A percentile compares a stretch with the other conserved stretches of the same genome.
Conservation (phyloP, 2,113 vertebrate genomes). For the Lagopus leucura region DNA sequence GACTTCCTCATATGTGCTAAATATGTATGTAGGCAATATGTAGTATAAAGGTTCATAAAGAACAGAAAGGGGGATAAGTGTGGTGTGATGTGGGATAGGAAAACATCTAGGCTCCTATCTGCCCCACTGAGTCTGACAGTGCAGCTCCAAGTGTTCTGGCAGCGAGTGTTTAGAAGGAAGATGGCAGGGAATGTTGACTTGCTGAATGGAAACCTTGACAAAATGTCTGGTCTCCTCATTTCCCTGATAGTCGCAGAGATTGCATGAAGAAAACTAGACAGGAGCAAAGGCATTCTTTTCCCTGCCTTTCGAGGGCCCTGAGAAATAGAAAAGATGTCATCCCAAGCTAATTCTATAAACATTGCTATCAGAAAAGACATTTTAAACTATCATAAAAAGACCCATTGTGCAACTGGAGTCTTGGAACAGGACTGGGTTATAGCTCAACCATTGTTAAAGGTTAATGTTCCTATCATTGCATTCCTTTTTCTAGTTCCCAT, state of each 20-base stretch:
- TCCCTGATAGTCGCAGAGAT: neutral
- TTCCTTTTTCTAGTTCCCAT: constrained; percentile 65
- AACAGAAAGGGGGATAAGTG: neutral
- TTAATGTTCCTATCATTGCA: constrained; percentile 58
- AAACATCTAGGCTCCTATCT: neutral
- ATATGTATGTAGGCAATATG: accelerated
- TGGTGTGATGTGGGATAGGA: neutral
- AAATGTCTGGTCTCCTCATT: neutral
- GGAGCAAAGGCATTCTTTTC: neutral
- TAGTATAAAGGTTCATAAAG: neutral
- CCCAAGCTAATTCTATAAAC: constrained; percentile 28
- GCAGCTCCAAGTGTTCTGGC: neutral
- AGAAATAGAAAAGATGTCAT: constrained; percentile 45
- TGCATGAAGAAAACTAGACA: too few species aligned
- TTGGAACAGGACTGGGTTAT: constrained; percentile 28
- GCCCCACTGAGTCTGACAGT: neutral
- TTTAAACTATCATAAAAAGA: constrained; percentile 44
- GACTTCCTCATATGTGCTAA: neutral
- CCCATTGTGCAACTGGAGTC: constrained; percentile 27
- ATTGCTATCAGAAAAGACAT: constrained; percentile 48
- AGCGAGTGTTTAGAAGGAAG: neutral
- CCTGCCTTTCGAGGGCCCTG: neutral
- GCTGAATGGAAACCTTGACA: neutral
- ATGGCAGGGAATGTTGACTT: neutral
- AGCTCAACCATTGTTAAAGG: constrained; percentile 61